phyloP scores from a whole-genome alignment of 2,888 invertebrate species.

The Melanophora roralis region DNA sequence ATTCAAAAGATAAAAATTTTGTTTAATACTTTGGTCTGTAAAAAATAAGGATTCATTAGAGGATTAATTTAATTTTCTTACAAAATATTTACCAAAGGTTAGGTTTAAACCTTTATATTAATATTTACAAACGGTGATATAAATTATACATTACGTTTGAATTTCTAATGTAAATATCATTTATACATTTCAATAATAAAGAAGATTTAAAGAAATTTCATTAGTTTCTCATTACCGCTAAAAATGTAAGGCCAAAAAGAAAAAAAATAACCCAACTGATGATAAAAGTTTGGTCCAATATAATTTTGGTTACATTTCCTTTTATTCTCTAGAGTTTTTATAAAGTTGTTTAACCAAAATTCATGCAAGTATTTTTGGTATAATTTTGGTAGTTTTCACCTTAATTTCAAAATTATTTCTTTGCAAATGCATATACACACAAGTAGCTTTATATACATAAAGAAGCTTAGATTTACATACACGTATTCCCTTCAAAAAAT shows the following conservation, averaged over 20 bases:
- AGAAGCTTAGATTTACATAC: background rate
- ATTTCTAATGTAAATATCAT: too few relatives aligned
- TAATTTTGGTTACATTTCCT: conserved; percentile 58
- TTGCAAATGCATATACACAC: conserved; percentile 4
- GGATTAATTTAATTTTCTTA: background rate
- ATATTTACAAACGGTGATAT: too few relatives aligned
- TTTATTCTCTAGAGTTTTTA: conserved; percentile 31
- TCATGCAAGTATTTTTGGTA: background rate
- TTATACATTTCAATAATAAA: background rate
- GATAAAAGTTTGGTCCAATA: conserved; percentile 24
- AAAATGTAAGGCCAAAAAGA: background rate
- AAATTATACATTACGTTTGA: too few relatives aligned
- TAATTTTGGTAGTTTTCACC: conserved; percentile 2
- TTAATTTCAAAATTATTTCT: conserved; percentile 55
- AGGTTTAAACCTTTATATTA: background rate
- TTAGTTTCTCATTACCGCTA: conserved; percentile 53
- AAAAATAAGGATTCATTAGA: too few relatives aligned
- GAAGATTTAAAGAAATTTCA: conserved; percentile 2
- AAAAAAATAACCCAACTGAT: conserved; percentile 2
- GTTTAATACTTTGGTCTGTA: too few relatives aligned
- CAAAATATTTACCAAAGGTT: background rate
- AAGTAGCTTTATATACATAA: background rate
- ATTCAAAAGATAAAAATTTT: too few relatives aligned
- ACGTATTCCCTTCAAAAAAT: background rate
- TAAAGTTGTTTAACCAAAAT: background rate